Evolutionary conservation across 2,113 vertebrate species (phyloP).

Genomic region (Chamaetylas fuelleborni): DNA sequence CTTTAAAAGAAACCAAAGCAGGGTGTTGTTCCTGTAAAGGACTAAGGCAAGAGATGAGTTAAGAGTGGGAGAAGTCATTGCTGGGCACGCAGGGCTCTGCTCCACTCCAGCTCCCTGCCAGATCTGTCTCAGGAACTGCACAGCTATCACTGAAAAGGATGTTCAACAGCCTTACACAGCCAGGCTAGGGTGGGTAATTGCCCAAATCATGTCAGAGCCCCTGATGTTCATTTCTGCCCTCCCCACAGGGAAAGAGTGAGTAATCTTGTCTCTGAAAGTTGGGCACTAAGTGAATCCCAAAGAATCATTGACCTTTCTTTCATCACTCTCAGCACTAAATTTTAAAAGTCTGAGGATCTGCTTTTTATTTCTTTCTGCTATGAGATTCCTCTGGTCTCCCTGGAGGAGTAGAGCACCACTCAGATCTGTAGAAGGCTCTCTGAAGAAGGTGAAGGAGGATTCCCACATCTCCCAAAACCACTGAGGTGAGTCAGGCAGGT

Average conservation of each 20-base stretch:
- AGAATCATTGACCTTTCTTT: neutral
- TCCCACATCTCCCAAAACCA: fast-evolving
- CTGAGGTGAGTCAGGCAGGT: neutral
- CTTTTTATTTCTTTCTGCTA: neutral
- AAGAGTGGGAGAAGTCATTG: neutral
- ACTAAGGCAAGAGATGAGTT: neutral
- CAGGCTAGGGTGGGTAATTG: neutral
- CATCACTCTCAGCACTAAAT: neutral
- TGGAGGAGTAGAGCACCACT: neutral
- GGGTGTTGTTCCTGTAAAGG: neutral
- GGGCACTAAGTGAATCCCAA: neutral
- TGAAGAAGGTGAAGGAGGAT: neutral
- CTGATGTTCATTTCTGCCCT: neutral
- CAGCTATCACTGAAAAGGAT: neutral
- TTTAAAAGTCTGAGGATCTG: neutral
- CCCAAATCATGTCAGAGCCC: neutral
- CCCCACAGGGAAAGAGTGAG: neutral
- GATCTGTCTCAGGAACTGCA: neutral
- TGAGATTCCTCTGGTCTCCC: neutral
- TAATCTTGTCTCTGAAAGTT: neutral
- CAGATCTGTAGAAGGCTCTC: neutral
- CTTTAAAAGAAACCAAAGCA: neutral
- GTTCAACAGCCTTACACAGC: neutral
- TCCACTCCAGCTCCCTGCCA: neutral
- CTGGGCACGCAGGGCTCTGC: fast-evolving